These are phyloP conservation scores for Andrena flavipes DNA, from an alignment of 2,888 invertebrate genomes.

Conservation along the genomic window DNA sequence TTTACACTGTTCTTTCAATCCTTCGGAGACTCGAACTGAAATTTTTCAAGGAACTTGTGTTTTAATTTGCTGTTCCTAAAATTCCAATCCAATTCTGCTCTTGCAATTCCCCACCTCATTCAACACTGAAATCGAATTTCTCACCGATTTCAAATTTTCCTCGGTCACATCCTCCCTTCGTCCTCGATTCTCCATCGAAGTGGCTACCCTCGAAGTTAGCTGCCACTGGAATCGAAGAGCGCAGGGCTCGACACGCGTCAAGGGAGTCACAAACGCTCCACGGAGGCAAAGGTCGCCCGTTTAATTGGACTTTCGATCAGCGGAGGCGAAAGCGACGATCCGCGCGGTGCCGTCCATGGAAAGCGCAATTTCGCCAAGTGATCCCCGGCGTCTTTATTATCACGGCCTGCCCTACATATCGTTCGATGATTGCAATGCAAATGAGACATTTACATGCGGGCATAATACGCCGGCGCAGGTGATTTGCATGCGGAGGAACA, in stretches of 20 bases:
- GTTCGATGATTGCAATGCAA: constrained; percentile 52
- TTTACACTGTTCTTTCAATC: too few species aligned
- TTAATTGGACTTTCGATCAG: constrained; percentile 35
- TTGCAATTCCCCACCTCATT: too few species aligned
- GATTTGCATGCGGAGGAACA: constrained; percentile 43
- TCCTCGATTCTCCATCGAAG: too few species aligned
- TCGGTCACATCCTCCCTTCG: too few species aligned
- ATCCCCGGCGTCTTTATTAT: constrained; percentile 44
- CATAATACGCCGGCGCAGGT: constrained; percentile 28
- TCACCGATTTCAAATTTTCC: too few species aligned
- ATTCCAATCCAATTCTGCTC: too few species aligned
- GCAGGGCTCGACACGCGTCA: background rate
- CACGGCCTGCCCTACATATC: constrained; percentile 44
- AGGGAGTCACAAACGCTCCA: background rate
- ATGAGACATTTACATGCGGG: constrained; percentile 48
- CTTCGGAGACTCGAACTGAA: too few species aligned
- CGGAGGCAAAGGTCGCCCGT: background rate
- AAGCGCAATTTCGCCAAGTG: constrained; percentile 38
- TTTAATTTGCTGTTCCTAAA: too few species aligned
- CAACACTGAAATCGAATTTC: too few species aligned
- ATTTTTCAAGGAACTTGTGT: too few species aligned
- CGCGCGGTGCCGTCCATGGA: background rate
- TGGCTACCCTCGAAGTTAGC: background rate
- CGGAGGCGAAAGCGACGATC: constrained; percentile 6
- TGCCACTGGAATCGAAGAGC: background rate